Percentiles rank a stretch among this genome's conserved stretches.
Evolutionary conservation across 2,113 vertebrate genomes (phyloP).

Genomic region (Tragelaphus imberbis): DNA sequence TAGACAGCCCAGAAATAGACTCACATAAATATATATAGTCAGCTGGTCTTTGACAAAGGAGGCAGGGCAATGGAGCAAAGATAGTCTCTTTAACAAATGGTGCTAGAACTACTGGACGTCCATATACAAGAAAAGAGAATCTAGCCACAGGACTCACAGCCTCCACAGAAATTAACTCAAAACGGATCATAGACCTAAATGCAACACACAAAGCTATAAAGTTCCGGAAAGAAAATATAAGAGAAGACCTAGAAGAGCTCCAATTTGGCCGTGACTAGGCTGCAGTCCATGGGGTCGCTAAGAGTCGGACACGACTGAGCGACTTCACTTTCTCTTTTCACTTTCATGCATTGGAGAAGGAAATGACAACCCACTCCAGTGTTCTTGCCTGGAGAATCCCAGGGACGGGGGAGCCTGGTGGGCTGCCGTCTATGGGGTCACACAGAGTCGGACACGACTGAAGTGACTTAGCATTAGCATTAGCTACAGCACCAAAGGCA

Average conservation of each 20-base stretch:
- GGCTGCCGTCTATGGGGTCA: too few relatives aligned
- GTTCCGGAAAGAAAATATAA: neutral
- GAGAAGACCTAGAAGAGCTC: neutral
- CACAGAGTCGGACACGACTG: too few relatives aligned
- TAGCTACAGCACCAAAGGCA: neutral
- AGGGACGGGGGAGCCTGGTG: too few relatives aligned
- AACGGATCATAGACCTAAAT: neutral
- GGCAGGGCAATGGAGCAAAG: neutral
- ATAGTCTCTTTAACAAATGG: neutral
- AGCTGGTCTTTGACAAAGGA: neutral
- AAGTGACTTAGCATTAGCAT: too few relatives aligned
- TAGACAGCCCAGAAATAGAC: neutral
- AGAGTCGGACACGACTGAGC: too few relatives aligned
- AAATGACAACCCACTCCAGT: too few relatives aligned
- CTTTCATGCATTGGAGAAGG: too few relatives aligned
- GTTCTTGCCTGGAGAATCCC: too few relatives aligned
- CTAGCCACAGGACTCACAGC: neutral
- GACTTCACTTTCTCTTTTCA: too few relatives aligned
- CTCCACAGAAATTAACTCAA: neutral
- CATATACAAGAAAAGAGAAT: neutral
- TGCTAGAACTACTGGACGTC: neutral
- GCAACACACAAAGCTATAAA: neutral
- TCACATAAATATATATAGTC: neutral
- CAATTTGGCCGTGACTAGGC: too few relatives aligned
- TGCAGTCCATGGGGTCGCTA: too few relatives aligned